Conservation (phyloP, 2,113 vertebrate genomes). For the Spea multiplicata region DNA sequence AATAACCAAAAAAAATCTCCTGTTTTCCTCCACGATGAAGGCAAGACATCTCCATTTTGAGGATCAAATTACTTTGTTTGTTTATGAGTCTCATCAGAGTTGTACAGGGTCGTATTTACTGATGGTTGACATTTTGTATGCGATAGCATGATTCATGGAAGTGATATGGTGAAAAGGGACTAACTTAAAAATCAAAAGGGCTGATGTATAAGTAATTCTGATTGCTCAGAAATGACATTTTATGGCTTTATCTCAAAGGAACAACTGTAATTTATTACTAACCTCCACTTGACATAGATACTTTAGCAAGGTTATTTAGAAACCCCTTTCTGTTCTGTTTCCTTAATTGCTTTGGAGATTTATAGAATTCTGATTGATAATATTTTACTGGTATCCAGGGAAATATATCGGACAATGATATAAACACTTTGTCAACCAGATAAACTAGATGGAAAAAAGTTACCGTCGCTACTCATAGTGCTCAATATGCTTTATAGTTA, state of each 20-base stretch:
- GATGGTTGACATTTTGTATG: background rate
- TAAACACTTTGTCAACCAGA: conserved; percentile 40
- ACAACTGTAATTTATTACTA: conserved; percentile 22
- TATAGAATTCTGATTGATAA: conserved; percentile 47
- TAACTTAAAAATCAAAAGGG: background rate
- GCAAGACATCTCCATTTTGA: background rate
- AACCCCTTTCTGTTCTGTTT: conserved; percentile 33
- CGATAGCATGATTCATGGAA: background rate
- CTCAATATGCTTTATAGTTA: no score
- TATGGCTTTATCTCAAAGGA: conserved; percentile 21
- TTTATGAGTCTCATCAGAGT: background rate
- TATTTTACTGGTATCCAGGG: conserved; percentile 39
- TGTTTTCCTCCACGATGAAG: background rate
- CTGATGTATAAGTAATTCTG: conserved; percentile 5
- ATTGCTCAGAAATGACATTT: conserved; percentile 18
- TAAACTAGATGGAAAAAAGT: conserved; percentile 1
- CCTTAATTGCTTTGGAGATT: conserved; percentile 45
- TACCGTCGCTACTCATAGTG: background rate
- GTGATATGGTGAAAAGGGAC: background rate
- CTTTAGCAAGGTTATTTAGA: conserved; percentile 40
- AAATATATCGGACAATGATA: conserved; percentile 30
- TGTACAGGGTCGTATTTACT: background rate
- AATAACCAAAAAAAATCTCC: background rate
- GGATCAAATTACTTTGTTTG: background rate
- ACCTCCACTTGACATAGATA: conserved; percentile 29